Evolutionary conservation across 2,797 vertebrate genomes (phyloP).

Genomic region (Lepilemur septentrionalis): DNA sequence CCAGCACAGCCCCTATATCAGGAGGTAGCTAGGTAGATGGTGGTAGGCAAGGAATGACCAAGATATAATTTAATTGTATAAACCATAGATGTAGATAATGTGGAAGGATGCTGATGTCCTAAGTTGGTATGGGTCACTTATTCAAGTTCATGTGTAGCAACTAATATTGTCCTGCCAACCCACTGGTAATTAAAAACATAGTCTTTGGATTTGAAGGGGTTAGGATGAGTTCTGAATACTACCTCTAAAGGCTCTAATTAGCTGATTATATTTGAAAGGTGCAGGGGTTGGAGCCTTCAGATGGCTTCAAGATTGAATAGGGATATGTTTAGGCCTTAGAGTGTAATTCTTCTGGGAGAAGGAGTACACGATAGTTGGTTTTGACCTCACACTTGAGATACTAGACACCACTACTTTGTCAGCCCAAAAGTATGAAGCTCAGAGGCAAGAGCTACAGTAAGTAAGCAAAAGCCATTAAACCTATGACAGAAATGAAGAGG

Average conservation of each 20-base stretch:
- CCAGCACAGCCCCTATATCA: neutral
- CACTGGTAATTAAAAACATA: neutral
- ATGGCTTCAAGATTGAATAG: neutral
- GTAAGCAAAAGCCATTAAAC: neutral
- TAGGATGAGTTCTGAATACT: neutral
- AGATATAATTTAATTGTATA: neutral
- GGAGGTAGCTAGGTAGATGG: neutral
- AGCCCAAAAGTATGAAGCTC: neutral
- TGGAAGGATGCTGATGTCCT: neutral
- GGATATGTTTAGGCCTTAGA: neutral
- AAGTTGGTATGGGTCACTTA: neutral
- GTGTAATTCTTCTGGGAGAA: neutral
- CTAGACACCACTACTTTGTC: neutral
- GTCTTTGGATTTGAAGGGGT: neutral
- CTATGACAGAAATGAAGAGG: neutral
- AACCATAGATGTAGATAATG: neutral
- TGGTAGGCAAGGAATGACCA: neutral
- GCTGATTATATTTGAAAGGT: neutral
- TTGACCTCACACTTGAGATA: neutral
- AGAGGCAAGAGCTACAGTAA: neutral
- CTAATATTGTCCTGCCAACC: neutral
- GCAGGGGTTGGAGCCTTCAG: neutral
- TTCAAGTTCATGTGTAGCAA: neutral
- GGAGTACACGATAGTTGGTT: neutral
- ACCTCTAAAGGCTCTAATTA: neutral